A percentile compares a stretch with the other conserved stretches of the same genome.
Conservation (phyloP, 2,797 vertebrate genomes). For the Trachurus trachurus region DNA sequence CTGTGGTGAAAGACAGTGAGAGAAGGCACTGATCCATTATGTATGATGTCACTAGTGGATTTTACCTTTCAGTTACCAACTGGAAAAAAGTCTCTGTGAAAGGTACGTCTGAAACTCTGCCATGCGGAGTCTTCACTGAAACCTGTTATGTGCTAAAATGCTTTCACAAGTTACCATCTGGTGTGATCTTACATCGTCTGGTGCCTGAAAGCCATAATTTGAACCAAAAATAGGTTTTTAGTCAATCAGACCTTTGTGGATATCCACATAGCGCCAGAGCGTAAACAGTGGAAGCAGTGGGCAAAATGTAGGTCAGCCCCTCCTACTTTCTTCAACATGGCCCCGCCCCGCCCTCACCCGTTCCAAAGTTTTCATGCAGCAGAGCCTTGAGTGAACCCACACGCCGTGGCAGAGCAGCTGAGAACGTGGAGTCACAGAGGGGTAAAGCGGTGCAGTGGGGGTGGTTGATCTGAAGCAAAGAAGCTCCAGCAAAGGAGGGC, state of each 20-base stretch:
- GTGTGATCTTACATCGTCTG: constrained; percentile 3
- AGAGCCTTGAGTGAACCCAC: constrained; percentile 78
- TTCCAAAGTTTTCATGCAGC: constrained; percentile 48
- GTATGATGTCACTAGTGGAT: neutral
- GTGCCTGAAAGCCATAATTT: constrained; percentile 17
- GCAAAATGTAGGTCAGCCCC: constrained; percentile 85
- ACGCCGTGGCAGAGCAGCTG: constrained; percentile 55
- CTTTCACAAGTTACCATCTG: constrained; percentile 13
- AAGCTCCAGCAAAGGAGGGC: constrained; percentile 35
- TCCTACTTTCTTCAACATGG: constrained; percentile 54
- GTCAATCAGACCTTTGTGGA: constrained; percentile 52
- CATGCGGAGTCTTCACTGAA: neutral
- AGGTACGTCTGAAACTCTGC: neutral
- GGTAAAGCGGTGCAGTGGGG: constrained; percentile 1
- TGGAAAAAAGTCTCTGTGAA: neutral
- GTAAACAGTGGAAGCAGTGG: constrained; percentile 44
- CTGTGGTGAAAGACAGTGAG: neutral
- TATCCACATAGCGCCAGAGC: constrained; percentile 8
- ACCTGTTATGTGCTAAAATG: neutral
- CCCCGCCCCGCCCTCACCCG: constrained; percentile 46
- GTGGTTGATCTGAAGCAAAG: constrained; percentile 7
- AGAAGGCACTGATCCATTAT: neutral
- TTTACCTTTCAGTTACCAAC: neutral
- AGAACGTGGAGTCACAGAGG: constrained; percentile 46
- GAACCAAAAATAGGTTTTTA: constrained; percentile 50